Conservation (phyloP, 1,140 invertebrate genomes). For the Heterodera schachtii region DNA sequence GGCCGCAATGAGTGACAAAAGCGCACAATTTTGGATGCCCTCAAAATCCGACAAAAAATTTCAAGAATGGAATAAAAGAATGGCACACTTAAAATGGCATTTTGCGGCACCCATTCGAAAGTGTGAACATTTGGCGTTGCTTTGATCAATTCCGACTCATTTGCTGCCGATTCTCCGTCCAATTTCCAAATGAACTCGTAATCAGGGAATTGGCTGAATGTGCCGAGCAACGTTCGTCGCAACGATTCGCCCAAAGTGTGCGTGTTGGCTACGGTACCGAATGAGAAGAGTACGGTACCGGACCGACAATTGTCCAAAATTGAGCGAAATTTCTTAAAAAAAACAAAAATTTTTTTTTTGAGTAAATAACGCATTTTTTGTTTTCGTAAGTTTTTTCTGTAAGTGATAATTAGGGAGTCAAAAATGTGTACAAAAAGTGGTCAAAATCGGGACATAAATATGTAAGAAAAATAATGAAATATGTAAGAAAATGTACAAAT, state of each 20-base stretch:
- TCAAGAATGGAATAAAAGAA: slow-evolving; percentile 22
- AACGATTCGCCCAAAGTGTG: slow-evolving; percentile 24
- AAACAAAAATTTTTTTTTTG: neutral
- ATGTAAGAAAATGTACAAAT: no score
- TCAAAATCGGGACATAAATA: no score
- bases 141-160: slow-evolving; percentile 34
- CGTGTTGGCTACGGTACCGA: slow-evolving; percentile 49
- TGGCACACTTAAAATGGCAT: slow-evolving; percentile 70
- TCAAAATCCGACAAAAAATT: slow-evolving; percentile 50
- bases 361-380: no score
- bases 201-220: slow-evolving; percentile 47
- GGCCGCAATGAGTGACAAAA: slow-evolving; percentile 74
- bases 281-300: slow-evolving; percentile 46
- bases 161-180: slow-evolving; percentile 27
- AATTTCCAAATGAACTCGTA: slow-evolving; percentile 57
- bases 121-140: slow-evolving; percentile 59
- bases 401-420: no score
- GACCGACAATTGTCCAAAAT: slow-evolving; percentile 29
- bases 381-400: no score
- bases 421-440: no score
- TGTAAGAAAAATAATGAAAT: no score
- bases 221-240: slow-evolving; percentile 41
- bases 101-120: slow-evolving; percentile 75
- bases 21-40: slow-evolving; percentile 74
- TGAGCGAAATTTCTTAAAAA: slow-evolving; percentile 30